These are phyloP conservation scores for Callipepla californica DNA, from an alignment of 2,113 vertebrate species.

Conservation along the genomic window DNA sequence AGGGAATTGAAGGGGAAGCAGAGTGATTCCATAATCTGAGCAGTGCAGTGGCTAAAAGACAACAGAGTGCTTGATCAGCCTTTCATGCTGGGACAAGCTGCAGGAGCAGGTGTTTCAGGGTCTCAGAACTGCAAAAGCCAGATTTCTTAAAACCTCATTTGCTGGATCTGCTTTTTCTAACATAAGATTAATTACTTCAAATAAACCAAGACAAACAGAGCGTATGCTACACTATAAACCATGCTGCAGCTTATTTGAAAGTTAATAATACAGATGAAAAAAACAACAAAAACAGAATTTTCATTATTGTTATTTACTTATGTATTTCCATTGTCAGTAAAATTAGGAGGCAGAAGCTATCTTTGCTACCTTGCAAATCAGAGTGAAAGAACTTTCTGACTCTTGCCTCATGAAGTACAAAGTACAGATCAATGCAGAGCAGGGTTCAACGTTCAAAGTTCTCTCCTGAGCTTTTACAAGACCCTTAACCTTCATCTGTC, in stretches of 20 bases:
- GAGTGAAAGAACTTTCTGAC: background rate
- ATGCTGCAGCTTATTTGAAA: background rate
- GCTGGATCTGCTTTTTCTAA: slow-evolving; percentile 46
- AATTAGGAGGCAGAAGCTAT: background rate
- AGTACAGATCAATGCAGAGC: background rate
- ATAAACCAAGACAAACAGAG: background rate
- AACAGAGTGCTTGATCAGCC: slow-evolving; percentile 18
- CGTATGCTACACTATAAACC: background rate
- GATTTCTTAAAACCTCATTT: slow-evolving; percentile 22
- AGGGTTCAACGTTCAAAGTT: background rate
- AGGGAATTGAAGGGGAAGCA: background rate
- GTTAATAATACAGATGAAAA: background rate
- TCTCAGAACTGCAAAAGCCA: slow-evolving; percentile 9
- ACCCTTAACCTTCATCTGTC: background rate
- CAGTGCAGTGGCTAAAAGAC: background rate
- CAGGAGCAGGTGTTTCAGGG: slow-evolving; percentile 16
- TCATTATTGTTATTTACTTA: background rate
- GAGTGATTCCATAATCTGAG: background rate
- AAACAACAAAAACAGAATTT: background rate
- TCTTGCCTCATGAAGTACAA: background rate
- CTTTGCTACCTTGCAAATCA: background rate
- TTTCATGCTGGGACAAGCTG: background rate
- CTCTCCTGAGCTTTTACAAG: background rate
- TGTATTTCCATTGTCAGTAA: background rate
- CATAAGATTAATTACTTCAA: slow-evolving; percentile 40